Base-by-base conservation (phyloP, 2,797 vertebrate species). In the Lutjanus campechanus region DNA sequence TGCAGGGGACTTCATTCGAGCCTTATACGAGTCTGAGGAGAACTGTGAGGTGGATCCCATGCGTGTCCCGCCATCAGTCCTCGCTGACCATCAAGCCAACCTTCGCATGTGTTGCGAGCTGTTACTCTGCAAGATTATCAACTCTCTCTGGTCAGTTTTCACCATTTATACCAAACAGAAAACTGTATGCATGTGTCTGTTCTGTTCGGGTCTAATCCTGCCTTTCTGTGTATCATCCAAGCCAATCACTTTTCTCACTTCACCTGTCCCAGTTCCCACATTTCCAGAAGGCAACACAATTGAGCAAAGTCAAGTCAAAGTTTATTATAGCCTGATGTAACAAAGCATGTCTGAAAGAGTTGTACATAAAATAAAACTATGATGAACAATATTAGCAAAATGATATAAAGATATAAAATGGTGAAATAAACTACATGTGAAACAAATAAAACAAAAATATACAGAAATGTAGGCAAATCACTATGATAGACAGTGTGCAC, bases 21-120 rank as follows among this genome's bases (percentile, higher is more conserved):
- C 98, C 17, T 93, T 99, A 77, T 99, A 99, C 0, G 97, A 99
- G 91, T 99, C 98, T 0, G 98, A 99, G 95, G 98, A 99, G 96
- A 98, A 99, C 95, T 99, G 98, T 36, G 98, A 99, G 92, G 98
- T 99, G 49, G 98, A 99, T 91, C 98, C 98, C 65, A 98, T 98
- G 97, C 97, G 97, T 62, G 97, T 98, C 89, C 97, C 98, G 0
- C 97, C 97, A 0, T 99, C 98, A 69, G 97, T 98, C 77, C 92
- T 99, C 67, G 96, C 97, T 0, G 98, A 99, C 91, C 98, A 99
- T 91, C 98, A 99, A 93, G 98, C 98, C 88, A 99, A 99, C 93
- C 97, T 99, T 54, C 97, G 98, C 80, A 99, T 99, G 98, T 99
- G 98, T 94, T 99, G 97, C 43, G 98, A 99, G 93, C 97, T 99